Conservation (phyloP, 2,113 vertebrate genomes). For the Callopanchax toddi region DNA sequence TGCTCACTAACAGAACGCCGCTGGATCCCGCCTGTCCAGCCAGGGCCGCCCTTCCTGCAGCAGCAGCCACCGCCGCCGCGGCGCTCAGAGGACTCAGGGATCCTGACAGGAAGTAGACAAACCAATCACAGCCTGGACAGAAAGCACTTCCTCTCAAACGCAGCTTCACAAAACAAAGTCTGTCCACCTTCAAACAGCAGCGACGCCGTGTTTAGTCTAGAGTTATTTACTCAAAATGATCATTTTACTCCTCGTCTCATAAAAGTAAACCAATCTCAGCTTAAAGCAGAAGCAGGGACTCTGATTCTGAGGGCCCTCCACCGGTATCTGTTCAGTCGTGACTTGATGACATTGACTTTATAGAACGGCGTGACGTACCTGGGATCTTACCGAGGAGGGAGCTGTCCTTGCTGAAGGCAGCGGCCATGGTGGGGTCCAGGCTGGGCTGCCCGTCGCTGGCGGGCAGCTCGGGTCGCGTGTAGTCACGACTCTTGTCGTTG, state of each 20-base stretch:
- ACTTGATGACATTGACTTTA: no score
- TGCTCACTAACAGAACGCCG: constrained; percentile 96
- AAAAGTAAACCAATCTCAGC: no score
- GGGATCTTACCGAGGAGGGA: constrained; percentile 94
- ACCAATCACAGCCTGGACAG: constrained; percentile 49
- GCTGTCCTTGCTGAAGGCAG: constrained; percentile 92
- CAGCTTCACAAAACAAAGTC: neutral
- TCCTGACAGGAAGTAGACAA: constrained; percentile 82
- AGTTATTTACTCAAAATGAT: no score
- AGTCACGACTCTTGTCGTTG: constrained; percentile 98
- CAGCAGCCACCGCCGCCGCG: constrained; percentile 92
- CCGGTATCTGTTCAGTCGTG: no score
- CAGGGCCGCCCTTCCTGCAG: constrained; percentile 92
- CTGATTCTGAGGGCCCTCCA: no score
- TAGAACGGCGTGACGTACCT: no score
- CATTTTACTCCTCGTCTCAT: no score
- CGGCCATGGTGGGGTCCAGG: constrained; percentile 88
- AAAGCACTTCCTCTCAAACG: neutral
- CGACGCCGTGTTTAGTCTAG: no score
- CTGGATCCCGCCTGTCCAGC: constrained; percentile 89
- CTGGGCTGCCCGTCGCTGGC: constrained; percentile 94
- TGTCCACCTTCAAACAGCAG: constrained; percentile 5
- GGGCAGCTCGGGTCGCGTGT: constrained; percentile 95
- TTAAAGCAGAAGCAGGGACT: no score
- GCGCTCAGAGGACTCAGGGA: constrained; percentile 94